Evolutionary conservation across 1,140 invertebrate genomes (phyloP).

Genomic region (Ceratosolen solmsi): DNA sequence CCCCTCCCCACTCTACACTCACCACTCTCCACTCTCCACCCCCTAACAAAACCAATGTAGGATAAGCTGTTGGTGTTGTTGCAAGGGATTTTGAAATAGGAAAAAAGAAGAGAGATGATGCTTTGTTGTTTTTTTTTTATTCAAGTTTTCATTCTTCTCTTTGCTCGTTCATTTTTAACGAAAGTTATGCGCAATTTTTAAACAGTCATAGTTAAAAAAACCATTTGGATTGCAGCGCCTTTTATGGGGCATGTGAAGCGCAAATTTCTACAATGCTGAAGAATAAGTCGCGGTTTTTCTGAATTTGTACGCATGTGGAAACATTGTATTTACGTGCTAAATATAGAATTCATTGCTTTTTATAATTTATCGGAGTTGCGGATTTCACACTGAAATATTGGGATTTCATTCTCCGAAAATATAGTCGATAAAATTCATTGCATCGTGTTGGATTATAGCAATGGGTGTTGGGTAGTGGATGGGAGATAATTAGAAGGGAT

Average conservation of each 20-base stretch:
- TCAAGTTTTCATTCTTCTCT: not conserved
- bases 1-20: not conserved
- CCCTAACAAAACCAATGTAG: constrained; percentile 31
- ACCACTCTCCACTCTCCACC: too few species aligned
- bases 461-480: too few species aligned
- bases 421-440: not conserved
- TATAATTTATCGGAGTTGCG: constrained; percentile 3
- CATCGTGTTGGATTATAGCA: not conserved
- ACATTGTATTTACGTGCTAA: constrained; percentile 30
- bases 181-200: constrained; percentile 20
- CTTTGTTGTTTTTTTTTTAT: not conserved
- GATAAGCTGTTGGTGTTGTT: constrained; percentile 18
- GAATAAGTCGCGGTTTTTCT: not conserved
- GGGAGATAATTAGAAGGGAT: too few species aligned
- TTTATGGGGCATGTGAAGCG: constrained; percentile 5
- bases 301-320: not conserved
- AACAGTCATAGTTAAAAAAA: constrained; percentile 25
- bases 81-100: not conserved
- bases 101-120: not conserved
- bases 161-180: not conserved
- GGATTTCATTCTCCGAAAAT: not conserved
- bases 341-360: constrained; percentile 28
- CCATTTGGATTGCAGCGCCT: constrained; percentile 16
- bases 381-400: constrained; percentile 14
- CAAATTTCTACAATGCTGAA: not conserved